Evolutionary conservation across 2,888 invertebrate genomes (phyloP), one percentile per base, ranked within the genome.

Genomic region (Cyrtodaria siliqua): DNA sequence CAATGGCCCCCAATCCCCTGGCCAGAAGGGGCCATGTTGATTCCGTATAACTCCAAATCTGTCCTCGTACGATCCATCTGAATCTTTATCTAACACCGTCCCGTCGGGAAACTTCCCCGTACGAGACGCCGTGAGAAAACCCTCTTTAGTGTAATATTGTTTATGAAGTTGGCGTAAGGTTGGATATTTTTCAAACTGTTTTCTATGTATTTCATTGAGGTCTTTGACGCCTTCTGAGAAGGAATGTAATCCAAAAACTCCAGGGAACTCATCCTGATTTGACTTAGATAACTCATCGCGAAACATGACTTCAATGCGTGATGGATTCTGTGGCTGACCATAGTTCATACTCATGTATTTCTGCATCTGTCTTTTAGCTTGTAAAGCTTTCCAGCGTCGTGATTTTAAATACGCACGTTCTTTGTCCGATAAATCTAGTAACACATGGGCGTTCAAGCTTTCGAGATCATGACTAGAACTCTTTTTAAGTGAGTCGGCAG

Each of bases 11-110:
- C 85, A 88, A 53, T 92, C 92, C 16, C 79, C 70, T 0, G 92
- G 92, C 92, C 92, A 92, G 79, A 92, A 92, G 1, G 92, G 92
- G 26, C 92, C 92, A 66, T 91, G 85, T 44, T 84, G 78, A 71
- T 87, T 87, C 8, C 92, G 77, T 18, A 90, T 56, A 27, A 92
- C 87, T 26, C 92, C 92, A 70, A 87, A 90, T 66, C 86, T 86
- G 77, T 92, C 92, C 40, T 78, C 79, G 78, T 87, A 92, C 3
- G 81, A 83, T 1, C 90, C 91, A 49, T 80, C 74, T 0, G 76
- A 73, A 9, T 85, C 71, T 16, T 78, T 63, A 20, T 80, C 60
- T 24, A 91, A 44, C 14, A 73, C 64, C 2, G 87, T 84, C 0
- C 92, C 91, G 61, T 88, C 89, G 0, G 90, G 87, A 38, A 38